Conservation (phyloP, 2,797 vertebrate genomes). For the Anomalospiza imberbis region DNA sequence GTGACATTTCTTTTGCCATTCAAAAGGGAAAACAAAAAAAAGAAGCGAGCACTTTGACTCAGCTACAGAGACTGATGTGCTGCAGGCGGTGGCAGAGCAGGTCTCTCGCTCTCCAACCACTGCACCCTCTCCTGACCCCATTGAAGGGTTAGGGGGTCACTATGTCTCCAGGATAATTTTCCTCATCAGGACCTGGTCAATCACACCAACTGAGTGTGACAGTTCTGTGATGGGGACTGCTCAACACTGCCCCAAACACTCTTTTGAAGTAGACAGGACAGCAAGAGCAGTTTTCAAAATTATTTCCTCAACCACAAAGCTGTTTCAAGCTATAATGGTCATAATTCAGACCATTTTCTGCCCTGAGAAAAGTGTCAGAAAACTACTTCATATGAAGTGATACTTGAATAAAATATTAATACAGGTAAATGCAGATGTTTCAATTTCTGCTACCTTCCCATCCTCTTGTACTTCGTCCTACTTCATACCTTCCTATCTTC, state of each 20-base stretch:
- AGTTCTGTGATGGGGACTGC: conserved; percentile 25
- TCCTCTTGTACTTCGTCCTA: background rate
- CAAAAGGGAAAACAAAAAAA: background rate
- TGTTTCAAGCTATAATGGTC: background rate
- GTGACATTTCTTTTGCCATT: background rate
- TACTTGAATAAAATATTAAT: background rate
- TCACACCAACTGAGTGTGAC: conserved; percentile 50
- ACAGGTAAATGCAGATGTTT: background rate
- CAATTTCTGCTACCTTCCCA: background rate
- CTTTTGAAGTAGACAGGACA: conserved; percentile 49
- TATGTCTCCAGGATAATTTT: background rate
- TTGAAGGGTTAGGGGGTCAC: background rate
- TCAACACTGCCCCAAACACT: background rate
- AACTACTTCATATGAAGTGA: background rate
- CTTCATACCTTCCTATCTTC: background rate
- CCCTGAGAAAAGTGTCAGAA: background rate
- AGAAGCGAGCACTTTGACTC: background rate
- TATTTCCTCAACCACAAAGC: background rate
- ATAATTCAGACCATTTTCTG: background rate
- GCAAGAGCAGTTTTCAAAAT: conserved; percentile 42
- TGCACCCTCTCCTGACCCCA: background rate
- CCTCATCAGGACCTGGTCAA: conserved; percentile 25
- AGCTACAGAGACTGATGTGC: background rate
- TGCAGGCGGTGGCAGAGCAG: background rate
- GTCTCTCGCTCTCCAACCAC: background rate